Conservation (phyloP, 2,113 vertebrate genomes). For the Cettia cetti region DNA sequence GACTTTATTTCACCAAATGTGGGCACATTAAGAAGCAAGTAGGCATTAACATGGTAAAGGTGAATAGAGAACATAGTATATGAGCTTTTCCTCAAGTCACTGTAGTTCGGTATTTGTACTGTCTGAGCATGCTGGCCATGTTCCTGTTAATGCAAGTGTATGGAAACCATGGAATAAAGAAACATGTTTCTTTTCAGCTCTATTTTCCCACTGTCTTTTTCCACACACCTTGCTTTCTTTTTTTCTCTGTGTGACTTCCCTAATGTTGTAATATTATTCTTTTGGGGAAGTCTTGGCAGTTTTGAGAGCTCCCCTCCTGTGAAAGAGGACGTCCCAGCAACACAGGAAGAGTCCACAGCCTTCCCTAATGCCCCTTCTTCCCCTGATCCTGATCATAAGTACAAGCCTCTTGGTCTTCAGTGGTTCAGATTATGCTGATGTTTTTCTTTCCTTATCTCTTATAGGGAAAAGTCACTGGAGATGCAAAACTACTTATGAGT, state of each 20-base stretch:
- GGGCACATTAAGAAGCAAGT: background rate
- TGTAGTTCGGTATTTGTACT: background rate
- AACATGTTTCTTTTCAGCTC: background rate
- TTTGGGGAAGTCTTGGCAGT: background rate
- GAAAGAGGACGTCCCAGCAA: background rate
- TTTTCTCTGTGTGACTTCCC: background rate
- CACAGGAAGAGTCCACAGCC: background rate
- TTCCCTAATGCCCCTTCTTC: background rate
- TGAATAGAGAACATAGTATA: background rate
- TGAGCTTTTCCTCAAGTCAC: background rate
- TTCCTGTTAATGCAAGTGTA: background rate
- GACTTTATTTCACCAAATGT: background rate
- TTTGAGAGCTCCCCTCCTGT: background rate
- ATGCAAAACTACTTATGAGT: conserved; percentile 53
- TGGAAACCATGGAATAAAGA: background rate
- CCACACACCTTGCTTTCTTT: background rate
- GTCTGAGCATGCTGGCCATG: background rate
- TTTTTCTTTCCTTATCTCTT: conserved; percentile 33
- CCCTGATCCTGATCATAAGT: background rate
- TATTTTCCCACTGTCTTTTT: background rate
- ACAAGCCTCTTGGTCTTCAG: background rate
- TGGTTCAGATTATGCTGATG: background rate
- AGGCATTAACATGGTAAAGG: background rate
- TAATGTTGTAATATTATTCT: background rate
- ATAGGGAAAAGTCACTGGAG: conserved; percentile 55